Evolutionary conservation across 2,888 invertebrate species (phyloP), one percentile per base, ranked within the genome.

Genomic region (Leptogaster cylindrica): DNA sequence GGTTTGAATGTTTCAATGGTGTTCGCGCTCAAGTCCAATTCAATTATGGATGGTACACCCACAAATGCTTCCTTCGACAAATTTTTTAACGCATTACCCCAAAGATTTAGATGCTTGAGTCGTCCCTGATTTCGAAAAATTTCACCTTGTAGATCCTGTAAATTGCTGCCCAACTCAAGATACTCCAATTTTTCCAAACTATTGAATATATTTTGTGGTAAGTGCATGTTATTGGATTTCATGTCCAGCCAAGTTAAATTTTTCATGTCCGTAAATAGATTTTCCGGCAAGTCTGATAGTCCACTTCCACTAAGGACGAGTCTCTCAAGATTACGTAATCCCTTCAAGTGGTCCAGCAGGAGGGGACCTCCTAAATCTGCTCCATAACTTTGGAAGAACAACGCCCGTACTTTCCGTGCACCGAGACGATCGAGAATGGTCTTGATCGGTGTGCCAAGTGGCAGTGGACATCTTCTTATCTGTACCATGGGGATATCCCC

Each of bases 1-100:
- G 83, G 77, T 0, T 87, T 85, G 55, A 92, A 79, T 67, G 83
- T 82, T 66, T 84, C 83, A 71, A 92, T 82, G 55, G 84, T 83
- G 77, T 91, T 92, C 10, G 84, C 81, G 72, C 88, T 87, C 65
- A 93, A 77, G 79, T 91, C 90, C 69, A 93, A 82, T 71, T 85
- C 84, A 73, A 84, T 82, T 3, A 93, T 81, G 0, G 86, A 85
- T 27, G 83, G 80, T 2, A 89, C 83, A 50, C 88, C 86, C 27
- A 84, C 84, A 75, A 91, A 89, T 69, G 86, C 83, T 67, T 85
- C 83, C 69, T 85, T 82, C 12, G 86, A 83, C 36, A 91, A 82
- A 78, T 86, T 85, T 20, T 82, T 84, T 65, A 92, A 80, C 72
- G 85, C 84, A 76, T 91, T 92, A 73, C 85, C 84, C 86, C 88